Percentiles rank a stretch among this genome's conserved stretches.
phyloP scores from a whole-genome alignment of 2,797 vertebrate species.

The Phaenicophaeus curvirostris region DNA sequence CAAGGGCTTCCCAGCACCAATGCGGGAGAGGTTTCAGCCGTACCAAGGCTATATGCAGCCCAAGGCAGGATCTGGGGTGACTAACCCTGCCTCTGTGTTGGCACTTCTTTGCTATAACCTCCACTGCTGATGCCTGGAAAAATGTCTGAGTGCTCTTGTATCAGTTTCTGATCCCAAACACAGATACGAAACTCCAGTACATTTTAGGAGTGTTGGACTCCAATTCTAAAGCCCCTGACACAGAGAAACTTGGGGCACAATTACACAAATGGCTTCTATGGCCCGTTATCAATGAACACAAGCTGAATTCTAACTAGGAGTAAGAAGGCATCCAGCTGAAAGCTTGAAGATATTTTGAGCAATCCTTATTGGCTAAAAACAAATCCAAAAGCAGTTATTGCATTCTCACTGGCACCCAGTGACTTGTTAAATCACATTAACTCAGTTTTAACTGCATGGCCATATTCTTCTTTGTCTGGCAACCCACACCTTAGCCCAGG shows the following conservation, averaged over 20 bases:
- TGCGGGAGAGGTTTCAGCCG: background rate
- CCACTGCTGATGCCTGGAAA: background rate
- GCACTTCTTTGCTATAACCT: background rate
- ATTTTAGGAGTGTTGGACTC: background rate
- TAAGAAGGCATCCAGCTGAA: background rate
- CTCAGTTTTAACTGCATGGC: background rate
- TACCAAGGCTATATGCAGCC: background rate
- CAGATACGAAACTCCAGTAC: background rate
- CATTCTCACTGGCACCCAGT: background rate
- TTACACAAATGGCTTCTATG: background rate
- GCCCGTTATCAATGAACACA: background rate
- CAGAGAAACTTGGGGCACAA: background rate
- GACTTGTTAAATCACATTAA: background rate
- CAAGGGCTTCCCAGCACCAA: background rate
- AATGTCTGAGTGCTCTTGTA: background rate
- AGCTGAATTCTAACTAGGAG: background rate
- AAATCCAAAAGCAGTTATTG: background rate
- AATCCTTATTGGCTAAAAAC: background rate
- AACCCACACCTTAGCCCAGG: background rate
- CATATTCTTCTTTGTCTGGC: background rate
- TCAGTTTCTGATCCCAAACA: background rate
- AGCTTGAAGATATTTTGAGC: background rate
- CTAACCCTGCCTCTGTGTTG: background rate
- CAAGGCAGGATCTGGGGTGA: rapidly evolving
- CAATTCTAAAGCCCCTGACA: background rate